Base-by-base conservation (phyloP, 30 jellyfish, hydroid and myxozoan species). In the Euphysa ruthae region DNA sequence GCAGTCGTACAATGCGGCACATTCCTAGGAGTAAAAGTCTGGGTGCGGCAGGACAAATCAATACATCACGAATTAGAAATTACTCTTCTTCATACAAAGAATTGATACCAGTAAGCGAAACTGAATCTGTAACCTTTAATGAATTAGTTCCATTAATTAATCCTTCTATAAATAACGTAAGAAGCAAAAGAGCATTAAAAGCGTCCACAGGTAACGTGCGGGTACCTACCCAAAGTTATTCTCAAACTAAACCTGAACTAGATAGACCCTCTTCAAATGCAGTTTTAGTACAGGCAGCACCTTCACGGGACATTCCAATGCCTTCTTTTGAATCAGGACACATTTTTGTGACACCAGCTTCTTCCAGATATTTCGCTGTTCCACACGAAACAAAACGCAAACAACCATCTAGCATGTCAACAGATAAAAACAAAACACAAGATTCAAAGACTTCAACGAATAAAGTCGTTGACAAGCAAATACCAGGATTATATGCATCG, bases 261-360 rank as follows among this genome's bases (percentile, higher is more conserved):
- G 33, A 7, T 5, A 6, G 19, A 0, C 69, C 24, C 0, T 56
- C 69, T 56, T 27, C 69, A 0, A 18, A n/a, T 56, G 31, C 69
- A 3, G 69, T 56, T 22, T 27, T 56, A 19, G 69, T 56, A n/a
- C 33, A 56, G 31, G 69, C 69, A 21, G 69, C 69, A 6, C 38
- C 69, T 0, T 56, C 69, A 8, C 61, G 69, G 6, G 22, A 56
- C 8, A 38, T n/a, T n/a, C 28, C 69, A n/a, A 44, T 21, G 8
- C 15, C 69, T 5, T 56, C 69, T 16, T 56, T 56, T 56, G 28
- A 22, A 56, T 56, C 69, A 22, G 69, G 69, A 0, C 69, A 56
- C 31, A 56, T 56, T 5, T 56, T 56, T 18, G 69, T 56, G 35
- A 56, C 69, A 18, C 69, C 69, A 6, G 69, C 69, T n/a, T n/a